Evolutionary conservation across 2,113 vertebrate species (phyloP).

Genomic region (Sminthopsis crassicaudata): DNA sequence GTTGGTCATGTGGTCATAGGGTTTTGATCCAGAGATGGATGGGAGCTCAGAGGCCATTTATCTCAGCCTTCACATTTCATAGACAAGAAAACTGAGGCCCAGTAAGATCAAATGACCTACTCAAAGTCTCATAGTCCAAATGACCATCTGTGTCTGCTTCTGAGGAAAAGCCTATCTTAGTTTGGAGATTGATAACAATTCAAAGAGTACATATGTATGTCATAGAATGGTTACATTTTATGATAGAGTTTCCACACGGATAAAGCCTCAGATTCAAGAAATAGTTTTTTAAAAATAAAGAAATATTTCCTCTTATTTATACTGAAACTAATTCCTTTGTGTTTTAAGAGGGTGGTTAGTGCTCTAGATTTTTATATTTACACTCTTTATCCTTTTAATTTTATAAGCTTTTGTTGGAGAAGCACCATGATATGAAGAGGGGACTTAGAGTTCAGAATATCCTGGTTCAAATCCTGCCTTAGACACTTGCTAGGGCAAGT

Average conservation of each 20-base stretch:
- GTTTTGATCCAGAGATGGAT: neutral
- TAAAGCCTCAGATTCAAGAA: neutral
- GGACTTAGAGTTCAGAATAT: neutral
- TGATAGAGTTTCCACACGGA: neutral
- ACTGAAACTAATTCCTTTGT: conserved; percentile 18
- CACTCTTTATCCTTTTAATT: neutral
- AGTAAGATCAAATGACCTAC: neutral
- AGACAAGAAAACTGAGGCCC: neutral
- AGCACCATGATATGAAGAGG: neutral
- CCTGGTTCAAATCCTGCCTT: neutral
- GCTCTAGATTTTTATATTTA: neutral
- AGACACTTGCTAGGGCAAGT: neutral
- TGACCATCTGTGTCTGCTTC: neutral
- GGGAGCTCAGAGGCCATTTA: neutral
- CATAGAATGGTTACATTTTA: neutral
- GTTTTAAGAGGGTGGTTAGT: neutral
- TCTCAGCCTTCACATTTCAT: neutral
- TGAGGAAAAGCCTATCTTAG: neutral
- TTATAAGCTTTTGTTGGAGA: neutral
- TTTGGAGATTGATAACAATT: neutral
- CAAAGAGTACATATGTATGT: neutral
- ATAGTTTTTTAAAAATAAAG: neutral
- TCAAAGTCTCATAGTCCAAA: neutral
- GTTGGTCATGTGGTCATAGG: neutral
- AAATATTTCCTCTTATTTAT: neutral